Conservation (phyloP, 2,797 vertebrate species). For the Pipistrellus nathusii region DNA sequence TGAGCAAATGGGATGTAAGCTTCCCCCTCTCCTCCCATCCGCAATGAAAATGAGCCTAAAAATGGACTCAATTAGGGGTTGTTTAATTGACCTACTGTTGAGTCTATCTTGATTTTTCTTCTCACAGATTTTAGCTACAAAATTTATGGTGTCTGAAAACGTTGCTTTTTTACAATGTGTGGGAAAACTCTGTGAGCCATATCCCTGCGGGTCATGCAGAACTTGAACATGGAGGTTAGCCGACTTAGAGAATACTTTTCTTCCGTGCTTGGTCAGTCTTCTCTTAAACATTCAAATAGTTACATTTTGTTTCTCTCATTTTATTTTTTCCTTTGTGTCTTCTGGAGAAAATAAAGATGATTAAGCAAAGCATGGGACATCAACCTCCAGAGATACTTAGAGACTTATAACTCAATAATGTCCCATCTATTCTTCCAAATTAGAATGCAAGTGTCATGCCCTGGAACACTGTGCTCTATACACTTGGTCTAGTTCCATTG, state of each 20-base stretch:
- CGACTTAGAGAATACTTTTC: not conserved
- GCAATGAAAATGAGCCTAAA: not conserved
- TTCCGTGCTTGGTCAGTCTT: not conserved
- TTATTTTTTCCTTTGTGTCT: slow-evolving; percentile 11
- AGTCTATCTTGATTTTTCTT: slow-evolving; percentile 38
- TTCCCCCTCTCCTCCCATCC: not conserved
- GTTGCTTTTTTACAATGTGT: not conserved
- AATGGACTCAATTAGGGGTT: not conserved
- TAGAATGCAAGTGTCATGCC: slow-evolving; percentile 47
- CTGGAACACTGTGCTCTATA: slow-evolving; percentile 68
- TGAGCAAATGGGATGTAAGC: not conserved
- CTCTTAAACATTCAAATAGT: not conserved
- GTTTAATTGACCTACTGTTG: slow-evolving; percentile 36
- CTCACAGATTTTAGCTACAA: slow-evolving; percentile 26
- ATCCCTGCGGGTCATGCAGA: not conserved
- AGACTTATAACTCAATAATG: slow-evolving; percentile 62
- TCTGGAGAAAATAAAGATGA: slow-evolving; percentile 58
- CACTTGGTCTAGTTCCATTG: slow-evolving; percentile 12
- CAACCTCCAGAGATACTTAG: slow-evolving; percentile 19
- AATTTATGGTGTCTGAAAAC: slow-evolving; percentile 63
- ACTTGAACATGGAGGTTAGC: not conserved
- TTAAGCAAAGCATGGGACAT: slow-evolving; percentile 39
- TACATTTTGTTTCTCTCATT: not conserved
- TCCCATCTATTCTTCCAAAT: slow-evolving; percentile 56
- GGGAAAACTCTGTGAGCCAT: not conserved